Evolutionary conservation across 2,888 invertebrate species (phyloP), one percentile per base, ranked within the genome.

Genomic region (Onchidella celtica): DNA sequence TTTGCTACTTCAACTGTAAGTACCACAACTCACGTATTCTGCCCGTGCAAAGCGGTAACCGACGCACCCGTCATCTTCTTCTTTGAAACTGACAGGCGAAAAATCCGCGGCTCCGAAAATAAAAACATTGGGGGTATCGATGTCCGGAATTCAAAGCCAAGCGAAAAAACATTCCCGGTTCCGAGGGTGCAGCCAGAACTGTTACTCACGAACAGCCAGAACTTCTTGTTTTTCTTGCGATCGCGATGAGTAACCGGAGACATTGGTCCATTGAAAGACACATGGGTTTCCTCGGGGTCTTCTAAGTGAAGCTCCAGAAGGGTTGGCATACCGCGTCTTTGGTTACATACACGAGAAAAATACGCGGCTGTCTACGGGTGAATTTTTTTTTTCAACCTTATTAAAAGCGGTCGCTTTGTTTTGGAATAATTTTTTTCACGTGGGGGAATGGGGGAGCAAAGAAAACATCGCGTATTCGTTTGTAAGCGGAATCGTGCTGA

Each of bases 31-130:
- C n/a, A n/a, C n/a, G n/a, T n/a, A n/a, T n/a, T n/a, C n/a, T 1
- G 11, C 38, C 14, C 34, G 36, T 21, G 68, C 40, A 68, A 40
- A 40, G 40, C 27, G 24, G 32, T 38, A 68, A n/a, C 68, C 38
- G 24, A 40, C 21, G 9, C 11, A 40, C 68, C 24, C n/a, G 68
- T 40, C 68, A 40, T 68, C 40, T 21, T 68, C 68, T 36, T 36
- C 68, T 68, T 40, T 68, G 68, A 68, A 40, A 68, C 40, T 68
- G 40, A 68, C 68, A 38, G n/a, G 27, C 38, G 24, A 68, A 38
- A 38, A n/a, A 40, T 24, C 21, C 24, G 34, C 24, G 14, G 11
- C 6, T 40, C 38, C 24, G 21, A 9, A 68, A 27, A 17, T 11
- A 21, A 11, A n/a, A 38, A 40, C 21, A 68, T 38, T 40, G 2